These are phyloP conservation scores for Notolabrus celidotus DNA, from an alignment of 2,797 vertebrate species.

Conservation along the genomic window DNA sequence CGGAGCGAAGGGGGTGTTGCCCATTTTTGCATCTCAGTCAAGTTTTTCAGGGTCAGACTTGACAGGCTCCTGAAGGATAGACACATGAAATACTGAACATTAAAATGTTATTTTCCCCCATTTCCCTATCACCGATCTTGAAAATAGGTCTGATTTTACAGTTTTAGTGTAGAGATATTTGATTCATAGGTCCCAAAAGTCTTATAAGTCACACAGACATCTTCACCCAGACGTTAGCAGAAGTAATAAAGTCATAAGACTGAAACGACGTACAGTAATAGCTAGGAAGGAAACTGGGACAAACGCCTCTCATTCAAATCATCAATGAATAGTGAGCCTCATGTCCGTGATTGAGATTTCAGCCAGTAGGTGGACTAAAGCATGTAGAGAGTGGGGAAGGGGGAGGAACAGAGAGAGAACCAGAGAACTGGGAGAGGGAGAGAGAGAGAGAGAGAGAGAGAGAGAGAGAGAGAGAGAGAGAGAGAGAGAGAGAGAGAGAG, in stretches of 20 bases:
- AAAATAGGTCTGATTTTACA: no score
- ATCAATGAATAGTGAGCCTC: conserved; percentile 62
- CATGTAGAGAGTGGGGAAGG: conserved; percentile 50
- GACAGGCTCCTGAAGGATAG: no score
- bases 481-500: conserved; percentile 59
- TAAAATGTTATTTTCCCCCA: no score
- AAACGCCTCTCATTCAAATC: conserved; percentile 55
- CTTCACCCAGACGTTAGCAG: conserved; percentile 10
- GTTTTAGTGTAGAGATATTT: neutral
- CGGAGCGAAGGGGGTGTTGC: conserved; percentile 35
- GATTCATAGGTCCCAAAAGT: neutral
- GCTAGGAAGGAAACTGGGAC: conserved; percentile 55
- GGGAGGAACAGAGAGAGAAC: conserved; percentile 59
- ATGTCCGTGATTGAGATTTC: conserved; percentile 60
- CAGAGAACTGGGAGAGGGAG: conserved; percentile 37
- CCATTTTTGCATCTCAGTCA: conserved; percentile 33
- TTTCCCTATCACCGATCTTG: no score
- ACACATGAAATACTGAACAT: no score
- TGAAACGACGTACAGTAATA: conserved; percentile 27
- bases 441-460: conserved; percentile 58
- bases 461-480: conserved; percentile 43
- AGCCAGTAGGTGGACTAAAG: conserved; percentile 75
- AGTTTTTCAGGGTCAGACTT: conserved; percentile 25
- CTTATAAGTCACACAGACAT: conserved; percentile 1
- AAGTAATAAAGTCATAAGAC: neutral